phyloP scores from a whole-genome alignment of 1,140 invertebrate species.

The Papilio glaucus region DNA sequence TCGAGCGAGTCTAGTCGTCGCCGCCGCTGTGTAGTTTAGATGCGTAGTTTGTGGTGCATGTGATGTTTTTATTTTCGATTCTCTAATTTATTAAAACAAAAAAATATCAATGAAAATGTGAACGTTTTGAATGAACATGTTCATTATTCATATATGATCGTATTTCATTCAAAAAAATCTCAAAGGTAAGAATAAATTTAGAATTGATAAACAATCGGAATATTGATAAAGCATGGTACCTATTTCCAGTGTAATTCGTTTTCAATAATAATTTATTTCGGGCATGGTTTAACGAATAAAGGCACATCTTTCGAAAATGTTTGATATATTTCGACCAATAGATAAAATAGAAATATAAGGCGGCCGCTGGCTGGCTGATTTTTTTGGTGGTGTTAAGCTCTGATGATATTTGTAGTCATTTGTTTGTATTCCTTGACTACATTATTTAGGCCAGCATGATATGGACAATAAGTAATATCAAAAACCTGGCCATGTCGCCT shows the following conservation, averaged over 20 bases:
- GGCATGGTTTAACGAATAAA: too few relatives aligned
- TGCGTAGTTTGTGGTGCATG: not conserved
- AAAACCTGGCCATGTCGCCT: too few relatives aligned
- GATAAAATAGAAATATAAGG: too few relatives aligned
- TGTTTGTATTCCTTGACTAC: too few relatives aligned
- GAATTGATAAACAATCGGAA: constrained; percentile 1
- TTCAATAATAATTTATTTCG: too few relatives aligned
- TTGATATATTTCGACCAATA: too few relatives aligned
- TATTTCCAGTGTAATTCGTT: not conserved
- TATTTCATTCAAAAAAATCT: not conserved
- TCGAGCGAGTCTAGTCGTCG: constrained; percentile 35
- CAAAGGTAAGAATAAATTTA: constrained; percentile 35
- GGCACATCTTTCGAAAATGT: too few relatives aligned
- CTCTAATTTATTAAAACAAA: constrained; percentile 28
- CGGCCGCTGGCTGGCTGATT: too few relatives aligned
- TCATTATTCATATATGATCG: not conserved
- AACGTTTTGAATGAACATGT: constrained; percentile 29
- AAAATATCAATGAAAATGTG: constrained; percentile 59
- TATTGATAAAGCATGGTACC: constrained; percentile 5
- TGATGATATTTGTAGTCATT: too few relatives aligned
- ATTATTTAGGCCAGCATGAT: too few relatives aligned
- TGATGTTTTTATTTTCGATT: constrained; percentile 1
- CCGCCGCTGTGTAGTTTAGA: not conserved
- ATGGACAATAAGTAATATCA: too few relatives aligned
- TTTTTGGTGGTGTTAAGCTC: too few relatives aligned